Evolutionary conservation across 92 coral and sea anemone genomes (phyloP), one percentile per base, ranked within the genome.

Genomic region (Siderastrea radians): DNA sequence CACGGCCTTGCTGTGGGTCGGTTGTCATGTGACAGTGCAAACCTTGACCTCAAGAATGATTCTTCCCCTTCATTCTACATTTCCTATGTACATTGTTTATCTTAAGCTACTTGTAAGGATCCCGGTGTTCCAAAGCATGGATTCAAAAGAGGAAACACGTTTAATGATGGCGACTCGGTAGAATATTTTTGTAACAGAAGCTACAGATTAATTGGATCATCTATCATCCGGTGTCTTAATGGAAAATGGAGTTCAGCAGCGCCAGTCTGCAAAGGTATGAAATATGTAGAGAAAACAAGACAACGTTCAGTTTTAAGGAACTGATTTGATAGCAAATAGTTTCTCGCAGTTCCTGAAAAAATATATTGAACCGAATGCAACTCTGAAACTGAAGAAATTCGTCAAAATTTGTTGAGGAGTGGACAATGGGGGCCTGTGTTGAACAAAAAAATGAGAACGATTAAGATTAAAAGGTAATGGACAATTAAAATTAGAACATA

Each of bases 171-270:
- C 4, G 89, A 76, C 59, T 52, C 92, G 10, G 79, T 88, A 55
- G 78, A 77, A 62, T 91, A 88, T 79, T 61, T 75, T 15, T 91
- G 94, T 46, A 68, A 87, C 47, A 67, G 26, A 38, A 84, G 83
- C 63, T 84, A 69, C 67, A 60, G 71, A 3, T 80, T 91, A 68
- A 72, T 63, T 68, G 94, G 94, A 19, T 64, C 89, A 12, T 26
- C 79, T 17, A 58, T 55, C 16, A 77, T 68, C 68, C 89, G 84
- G 7, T 85, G 89, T 26, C 55, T 75, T 44, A 49, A 72, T 9
- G 83, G 83, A 65, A 67, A 46, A 49, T 85, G 89, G 89, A 77
- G 80, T 51, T 52, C 75, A 12, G n/a, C 71, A 50, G 8, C 66
- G 14, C 89, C 89, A n/a, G 38, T 52, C 9, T 85, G 89, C 77